phyloP scores from a whole-genome alignment of 2,797 vertebrate species.

The Lacerta bilineata region DNA sequence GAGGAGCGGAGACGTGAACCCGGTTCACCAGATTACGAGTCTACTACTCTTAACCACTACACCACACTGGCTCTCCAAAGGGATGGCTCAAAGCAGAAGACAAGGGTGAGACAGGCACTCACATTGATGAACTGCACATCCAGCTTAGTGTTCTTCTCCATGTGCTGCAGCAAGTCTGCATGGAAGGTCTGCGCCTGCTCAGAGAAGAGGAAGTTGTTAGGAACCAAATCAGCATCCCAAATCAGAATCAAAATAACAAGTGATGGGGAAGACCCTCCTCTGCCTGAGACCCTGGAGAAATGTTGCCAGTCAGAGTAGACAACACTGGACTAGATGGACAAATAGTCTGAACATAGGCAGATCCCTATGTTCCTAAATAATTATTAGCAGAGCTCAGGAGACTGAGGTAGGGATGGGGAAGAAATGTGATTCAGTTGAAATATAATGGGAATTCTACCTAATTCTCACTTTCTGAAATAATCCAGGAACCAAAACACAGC shows the following conservation, averaged over 20 bases:
- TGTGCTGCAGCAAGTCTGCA: conserved; percentile 91
- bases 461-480: too few species aligned
- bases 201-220: not conserved
- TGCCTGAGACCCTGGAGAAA: too few species aligned
- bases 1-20: too few species aligned
- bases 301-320: not conserved
- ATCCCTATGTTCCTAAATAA: not conserved
- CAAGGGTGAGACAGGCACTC: conserved; percentile 54
- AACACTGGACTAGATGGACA: not conserved
- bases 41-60: too few species aligned
- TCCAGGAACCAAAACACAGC: too few species aligned
- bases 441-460: too few species aligned
- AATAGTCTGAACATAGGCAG: not conserved
- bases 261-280: too few species aligned
- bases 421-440: too few species aligned
- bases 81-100: not conserved
- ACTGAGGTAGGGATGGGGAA: not conserved
- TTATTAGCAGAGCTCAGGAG: not conserved
- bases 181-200: conserved; percentile 93
- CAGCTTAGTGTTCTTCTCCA: conserved; percentile 95
- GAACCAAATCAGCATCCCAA: not conserved
- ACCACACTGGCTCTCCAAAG: not conserved
- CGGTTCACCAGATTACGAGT: too few species aligned
- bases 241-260: not conserved
- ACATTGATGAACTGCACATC: conserved; percentile 96